A percentile compares a stretch with the other conserved stretches of the same genome.
Evolutionary conservation across 2,888 invertebrate species (phyloP).

Genomic region (Epistrophe eligans): DNA sequence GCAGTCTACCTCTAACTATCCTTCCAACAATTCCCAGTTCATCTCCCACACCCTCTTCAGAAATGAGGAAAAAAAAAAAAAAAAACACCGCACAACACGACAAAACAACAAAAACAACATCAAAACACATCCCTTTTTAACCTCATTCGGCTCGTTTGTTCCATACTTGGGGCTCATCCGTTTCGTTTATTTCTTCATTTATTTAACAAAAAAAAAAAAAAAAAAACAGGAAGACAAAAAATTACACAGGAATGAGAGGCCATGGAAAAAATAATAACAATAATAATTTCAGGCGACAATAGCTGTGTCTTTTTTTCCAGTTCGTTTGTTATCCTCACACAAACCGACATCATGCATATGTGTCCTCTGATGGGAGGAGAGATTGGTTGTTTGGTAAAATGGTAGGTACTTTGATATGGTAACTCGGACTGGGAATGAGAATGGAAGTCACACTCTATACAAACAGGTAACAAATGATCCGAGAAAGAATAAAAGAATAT

Average conservation of each 20-base stretch:
- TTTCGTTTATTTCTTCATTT: slow-evolving; percentile 66
- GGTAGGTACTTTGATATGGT: slow-evolving; percentile 10
- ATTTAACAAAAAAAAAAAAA: slow-evolving; percentile 46
- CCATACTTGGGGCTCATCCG: slow-evolving; percentile 67
- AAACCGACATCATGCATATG: slow-evolving; percentile 61
- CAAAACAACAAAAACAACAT: slow-evolving; percentile 20
- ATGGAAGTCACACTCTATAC: slow-evolving; percentile 49
- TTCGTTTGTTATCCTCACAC: slow-evolving; percentile 59
- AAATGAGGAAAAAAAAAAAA: not conserved
- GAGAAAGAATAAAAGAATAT: slow-evolving; percentile 55
- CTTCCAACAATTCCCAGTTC: slow-evolving; percentile 64
- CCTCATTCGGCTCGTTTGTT: slow-evolving; percentile 72
- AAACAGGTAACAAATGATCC: slow-evolving; percentile 73
- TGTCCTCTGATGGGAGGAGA: slow-evolving; percentile 43
- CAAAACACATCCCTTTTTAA: slow-evolving; percentile 67
- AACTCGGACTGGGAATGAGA: slow-evolving; percentile 5
- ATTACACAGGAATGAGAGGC: slow-evolving; percentile 28
- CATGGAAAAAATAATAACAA: slow-evolving; percentile 63
- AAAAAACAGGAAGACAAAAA: slow-evolving; percentile 16
- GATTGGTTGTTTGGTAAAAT: not conserved
- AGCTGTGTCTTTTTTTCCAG: slow-evolving; percentile 55
- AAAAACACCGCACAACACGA: slow-evolving; percentile 1
- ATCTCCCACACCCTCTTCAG: slow-evolving; percentile 16
- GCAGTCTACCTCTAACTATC: slow-evolving; percentile 59
- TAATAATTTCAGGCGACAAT: slow-evolving; percentile 70